Base-by-base conservation (phyloP, 2,113 vertebrate genomes). In the Rhinolophus ferrumequinum region DNA sequence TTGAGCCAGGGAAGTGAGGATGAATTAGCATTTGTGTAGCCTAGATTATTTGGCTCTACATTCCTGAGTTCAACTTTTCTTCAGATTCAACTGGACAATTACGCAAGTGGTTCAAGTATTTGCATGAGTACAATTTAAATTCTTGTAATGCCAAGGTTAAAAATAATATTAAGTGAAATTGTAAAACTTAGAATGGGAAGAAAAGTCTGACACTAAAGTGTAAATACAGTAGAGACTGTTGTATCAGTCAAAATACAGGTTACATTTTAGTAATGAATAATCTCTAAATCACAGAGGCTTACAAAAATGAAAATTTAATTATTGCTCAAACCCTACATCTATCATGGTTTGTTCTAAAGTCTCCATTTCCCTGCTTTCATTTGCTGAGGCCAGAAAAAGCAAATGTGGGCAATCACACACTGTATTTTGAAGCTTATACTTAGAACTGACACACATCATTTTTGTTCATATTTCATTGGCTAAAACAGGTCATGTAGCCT, bases 161-260 rank as follows among this genome's bases (percentile, higher is more conserved):
- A 94, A 92, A 38, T 24, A 41, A 26, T 69, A 64, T 85, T 75
- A 84, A 24, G 13, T 64, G 13, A 41, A 94, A 88, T 35, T 56
- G 26, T 80, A 91, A 95, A 79, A 88, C 24, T 33, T 38, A 75
- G 19, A 3, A 95, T 18, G 10, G 33, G 58, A 91, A 89, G 44
- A 89, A 92, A 35, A 91, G 50, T 58, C 21, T 95, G 67, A 81
- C 33, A 7, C 18, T 81, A 58, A 81, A 38, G 14, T 69, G 0
- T 72, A 95, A 58, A 89, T 69, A 44, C 41, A 44, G 66, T 84
- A 93, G 38, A 82, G 30, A 24, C 26, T 72, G 19, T 73, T 70
- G 6, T 76, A 56, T 41, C 16, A 80, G 35, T 66, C n/a, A 96
- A 95, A 95, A 81, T 66, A 64, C 56, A 88, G 22, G 33, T 94